Evolutionary conservation across 2,113 vertebrate species (phyloP), one percentile per base, ranked within the genome.

Genomic region (Neotragus pygmaeus): DNA sequence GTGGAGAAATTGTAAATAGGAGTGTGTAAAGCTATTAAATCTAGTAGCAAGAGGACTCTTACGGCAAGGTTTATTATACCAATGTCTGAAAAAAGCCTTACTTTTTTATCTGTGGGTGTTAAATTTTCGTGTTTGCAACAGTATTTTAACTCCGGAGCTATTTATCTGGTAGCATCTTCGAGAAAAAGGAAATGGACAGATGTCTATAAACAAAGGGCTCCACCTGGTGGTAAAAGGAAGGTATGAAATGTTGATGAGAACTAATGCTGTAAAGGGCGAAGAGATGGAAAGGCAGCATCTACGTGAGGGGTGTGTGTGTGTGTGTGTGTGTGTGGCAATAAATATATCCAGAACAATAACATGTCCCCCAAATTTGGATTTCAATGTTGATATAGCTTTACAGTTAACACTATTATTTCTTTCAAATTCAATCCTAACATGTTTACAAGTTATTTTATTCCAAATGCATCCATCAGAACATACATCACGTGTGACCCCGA

Each of bases 131-230:
- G 95, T 78, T 98, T 91, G 92, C 97, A 82, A 91, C 95, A 94
- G 94, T 98, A 96, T 97, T 97, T 98, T 97, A 25, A 95, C 97
- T 93, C 78, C 60, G 94, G 70, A 92, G 94, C 82, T 96, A 84
- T 98, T 98, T 97, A 96, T 98, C 92, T 21, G 43, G 55, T n/a
- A 1, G 87, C n/a, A 84, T 96, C 95, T 95, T 92, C 1, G 36
- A 58, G 80, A 75, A 64, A 92, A 70, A 88, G 47, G 88, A 97
- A 98, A 98, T 93, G 88, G 98, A 97, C 98, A 97, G 97, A 98
- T 97, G 98, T 98, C 99, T 91, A 95, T 96, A 97, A 98, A 97
- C 96, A 94, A 97, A 98, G 98, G 98, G 98, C 97, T 95, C 98
- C 98, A 98, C 98, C 98, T 99, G 98, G 98, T 98, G 99, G 98